These are phyloP conservation scores for Aldrovandia affinis DNA, from an alignment of 2,797 vertebrate genomes.

Conservation along the genomic window DNA sequence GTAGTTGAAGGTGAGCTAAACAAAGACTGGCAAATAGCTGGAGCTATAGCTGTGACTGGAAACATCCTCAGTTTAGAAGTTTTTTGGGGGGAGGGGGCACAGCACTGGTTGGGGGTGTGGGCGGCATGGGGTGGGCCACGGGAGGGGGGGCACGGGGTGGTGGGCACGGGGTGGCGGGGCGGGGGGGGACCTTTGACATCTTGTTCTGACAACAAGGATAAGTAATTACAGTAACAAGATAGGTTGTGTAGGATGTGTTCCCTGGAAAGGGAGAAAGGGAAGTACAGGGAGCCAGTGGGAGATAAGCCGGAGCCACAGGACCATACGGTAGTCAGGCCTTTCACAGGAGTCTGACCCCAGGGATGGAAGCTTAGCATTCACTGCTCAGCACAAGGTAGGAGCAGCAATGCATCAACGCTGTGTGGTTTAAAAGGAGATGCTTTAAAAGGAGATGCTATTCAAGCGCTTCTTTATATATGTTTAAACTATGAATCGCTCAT, in stretches of 20 bases:
- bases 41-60: background rate
- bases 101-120: too few species aligned
- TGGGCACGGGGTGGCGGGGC: background rate
- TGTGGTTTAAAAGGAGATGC: too few species aligned
- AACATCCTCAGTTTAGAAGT: too few species aligned
- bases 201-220: constrained; percentile 59
- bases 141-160: constrained; percentile 25
- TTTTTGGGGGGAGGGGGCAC: too few species aligned
- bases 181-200: constrained; percentile 57
- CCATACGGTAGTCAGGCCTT: background rate
- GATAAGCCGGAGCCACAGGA: background rate
- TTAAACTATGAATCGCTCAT: background rate
- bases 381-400: background rate
- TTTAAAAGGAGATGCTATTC: background rate
- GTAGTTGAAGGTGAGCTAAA: background rate
- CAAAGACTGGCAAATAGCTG: background rate
- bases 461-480: background rate
- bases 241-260: constrained; percentile 29
- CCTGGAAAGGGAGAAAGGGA: background rate
- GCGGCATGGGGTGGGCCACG: background rate
- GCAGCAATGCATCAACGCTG: background rate
- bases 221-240: constrained; percentile 45
- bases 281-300: background rate
- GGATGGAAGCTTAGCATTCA: background rate
- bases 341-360: background rate